Conservation (phyloP, 2,797 vertebrate genomes). For the Spizella passerina region DNA sequence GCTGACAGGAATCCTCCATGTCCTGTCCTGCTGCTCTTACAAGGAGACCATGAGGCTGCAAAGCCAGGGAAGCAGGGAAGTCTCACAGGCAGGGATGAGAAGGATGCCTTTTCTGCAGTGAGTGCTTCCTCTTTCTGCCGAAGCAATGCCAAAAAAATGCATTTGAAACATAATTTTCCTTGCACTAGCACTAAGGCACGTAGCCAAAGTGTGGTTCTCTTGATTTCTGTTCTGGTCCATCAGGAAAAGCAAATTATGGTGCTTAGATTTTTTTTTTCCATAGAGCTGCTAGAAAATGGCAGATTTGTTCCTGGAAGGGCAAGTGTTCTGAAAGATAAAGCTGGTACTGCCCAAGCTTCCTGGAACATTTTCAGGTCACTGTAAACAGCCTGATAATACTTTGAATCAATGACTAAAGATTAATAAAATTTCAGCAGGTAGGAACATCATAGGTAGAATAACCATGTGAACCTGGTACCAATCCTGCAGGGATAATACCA, state of each 20-base stretch:
- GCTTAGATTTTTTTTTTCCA: background rate
- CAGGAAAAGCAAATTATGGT: rapidly evolving
- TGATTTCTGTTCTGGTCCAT: background rate
- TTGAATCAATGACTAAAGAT: background rate
- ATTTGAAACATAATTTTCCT: background rate
- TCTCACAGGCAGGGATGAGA: background rate
- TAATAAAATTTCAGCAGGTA: background rate
- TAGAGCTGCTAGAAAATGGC: background rate
- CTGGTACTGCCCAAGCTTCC: background rate
- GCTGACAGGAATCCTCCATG: background rate
- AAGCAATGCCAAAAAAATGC: background rate
- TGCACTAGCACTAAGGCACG: background rate
- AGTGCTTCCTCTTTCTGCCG: background rate
- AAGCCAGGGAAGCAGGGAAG: background rate
- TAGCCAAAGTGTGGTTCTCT: background rate
- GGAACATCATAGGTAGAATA: background rate
- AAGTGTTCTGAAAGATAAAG: background rate
- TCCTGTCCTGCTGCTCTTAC: background rate
- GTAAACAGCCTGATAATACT: background rate
- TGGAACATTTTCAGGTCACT: background rate
- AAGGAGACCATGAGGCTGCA: background rate
- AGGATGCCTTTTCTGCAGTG: background rate
- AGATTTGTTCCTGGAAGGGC: background rate
- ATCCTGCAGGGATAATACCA: background rate
- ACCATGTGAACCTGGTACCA: background rate